These are phyloP conservation scores for Volucella inflata DNA, from an alignment of 2,888 invertebrate species.

Conservation along the genomic window DNA sequence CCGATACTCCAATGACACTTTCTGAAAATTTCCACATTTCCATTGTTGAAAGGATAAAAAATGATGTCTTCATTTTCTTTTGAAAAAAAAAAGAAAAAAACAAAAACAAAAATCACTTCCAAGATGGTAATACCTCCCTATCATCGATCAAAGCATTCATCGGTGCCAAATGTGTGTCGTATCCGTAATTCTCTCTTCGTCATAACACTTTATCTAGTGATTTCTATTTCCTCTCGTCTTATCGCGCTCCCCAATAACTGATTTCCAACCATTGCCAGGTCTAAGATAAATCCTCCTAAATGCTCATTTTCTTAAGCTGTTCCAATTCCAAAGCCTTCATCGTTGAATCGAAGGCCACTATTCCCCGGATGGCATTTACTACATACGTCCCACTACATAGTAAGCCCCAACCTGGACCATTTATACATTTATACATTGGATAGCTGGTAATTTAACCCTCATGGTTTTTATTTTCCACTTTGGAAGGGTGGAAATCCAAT, in stretches of 20 bases:
- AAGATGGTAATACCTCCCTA: background rate
- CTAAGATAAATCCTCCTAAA: constrained; percentile 68
- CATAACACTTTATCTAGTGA: constrained; percentile 51
- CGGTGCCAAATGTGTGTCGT: constrained; percentile 32
- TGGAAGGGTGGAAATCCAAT: constrained; percentile 64
- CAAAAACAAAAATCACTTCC: background rate
- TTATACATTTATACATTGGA: constrained; percentile 70
- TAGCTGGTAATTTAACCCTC: constrained; percentile 75
- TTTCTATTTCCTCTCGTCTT: constrained; percentile 36
- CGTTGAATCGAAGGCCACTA: constrained; percentile 4
- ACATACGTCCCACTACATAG: constrained; percentile 43
- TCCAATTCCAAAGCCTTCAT: constrained; percentile 58
- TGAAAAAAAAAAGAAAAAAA: background rate
- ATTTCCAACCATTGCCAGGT: constrained; percentile 60
- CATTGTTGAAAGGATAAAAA: no score
- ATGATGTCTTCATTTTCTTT: background rate
- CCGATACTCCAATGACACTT: no score
- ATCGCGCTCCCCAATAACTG: constrained; percentile 60
- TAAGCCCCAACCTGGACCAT: background rate
- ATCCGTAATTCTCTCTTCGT: constrained; percentile 16
- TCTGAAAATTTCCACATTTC: no score
- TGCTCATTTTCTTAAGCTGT: constrained; percentile 73
- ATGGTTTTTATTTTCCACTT: constrained; percentile 73
- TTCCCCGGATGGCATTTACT: constrained; percentile 44
- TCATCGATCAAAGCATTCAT: constrained; percentile 20